These are phyloP conservation scores for Catamblyrhynchus diadema DNA, from an alignment of 2,797 vertebrate species.

Conservation along the genomic window DNA sequence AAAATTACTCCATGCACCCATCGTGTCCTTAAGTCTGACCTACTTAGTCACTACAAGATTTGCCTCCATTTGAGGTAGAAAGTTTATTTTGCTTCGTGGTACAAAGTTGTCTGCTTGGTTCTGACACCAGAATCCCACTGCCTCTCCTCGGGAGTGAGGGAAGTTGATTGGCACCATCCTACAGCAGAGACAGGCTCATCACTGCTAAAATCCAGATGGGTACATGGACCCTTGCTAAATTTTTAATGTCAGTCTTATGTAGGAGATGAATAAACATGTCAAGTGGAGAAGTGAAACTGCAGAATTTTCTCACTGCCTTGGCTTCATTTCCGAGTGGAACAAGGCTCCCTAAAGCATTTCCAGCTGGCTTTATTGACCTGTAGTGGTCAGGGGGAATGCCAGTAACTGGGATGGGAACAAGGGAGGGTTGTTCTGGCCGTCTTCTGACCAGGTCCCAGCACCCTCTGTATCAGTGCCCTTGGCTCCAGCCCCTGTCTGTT, in stretches of 20 bases:
- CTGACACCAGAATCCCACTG: not conserved
- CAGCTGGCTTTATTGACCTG: accelerated
- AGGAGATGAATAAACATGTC: not conserved
- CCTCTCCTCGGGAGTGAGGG: not conserved
- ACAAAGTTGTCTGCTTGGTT: not conserved
- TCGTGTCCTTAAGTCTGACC: not conserved
- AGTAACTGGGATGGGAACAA: not conserved
- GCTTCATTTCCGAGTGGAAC: not conserved
- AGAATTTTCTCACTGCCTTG: not conserved
- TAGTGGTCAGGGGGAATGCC: not conserved
- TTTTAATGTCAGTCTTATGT: not conserved
- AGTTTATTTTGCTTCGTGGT: not conserved
- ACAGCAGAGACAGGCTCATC: not conserved
- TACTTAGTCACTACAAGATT: not conserved
- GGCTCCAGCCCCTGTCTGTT: not conserved
- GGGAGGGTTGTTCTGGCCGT: not conserved
- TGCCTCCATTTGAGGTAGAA: not conserved
- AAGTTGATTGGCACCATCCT: accelerated
- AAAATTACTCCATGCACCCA: accelerated
- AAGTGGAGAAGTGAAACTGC: not conserved
- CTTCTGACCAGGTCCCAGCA: not conserved
- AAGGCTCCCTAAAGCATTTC: not conserved
- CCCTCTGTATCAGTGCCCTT: not conserved
- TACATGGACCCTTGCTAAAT: not conserved
- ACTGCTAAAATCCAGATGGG: not conserved